A percentile compares a stretch with the other conserved stretches of the same genome.
Evolutionary conservation across 2,888 invertebrate species (phyloP).

Genomic region (Tetragnatha montana): DNA sequence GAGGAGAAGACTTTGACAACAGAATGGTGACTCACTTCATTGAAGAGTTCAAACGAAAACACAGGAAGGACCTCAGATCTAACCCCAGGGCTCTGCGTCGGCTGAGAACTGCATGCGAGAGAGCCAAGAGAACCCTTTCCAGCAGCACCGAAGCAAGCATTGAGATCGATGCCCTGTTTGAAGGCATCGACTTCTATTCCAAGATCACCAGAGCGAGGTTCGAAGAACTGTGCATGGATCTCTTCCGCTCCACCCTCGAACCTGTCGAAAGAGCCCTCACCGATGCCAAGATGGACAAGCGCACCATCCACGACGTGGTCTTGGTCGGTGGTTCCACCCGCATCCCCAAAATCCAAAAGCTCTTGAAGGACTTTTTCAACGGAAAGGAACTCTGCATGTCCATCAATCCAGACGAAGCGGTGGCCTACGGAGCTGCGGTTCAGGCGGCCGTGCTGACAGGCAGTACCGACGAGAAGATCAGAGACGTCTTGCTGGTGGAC

Average conservation of each 20-base stretch:
- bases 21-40: conserved; percentile 81
- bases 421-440: conserved; percentile 86
- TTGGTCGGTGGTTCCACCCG: conserved; percentile 88
- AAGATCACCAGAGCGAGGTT: conserved; percentile 80
- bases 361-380: conserved; percentile 86
- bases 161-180: conserved; percentile 72
- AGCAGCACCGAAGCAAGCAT: conserved; percentile 83
- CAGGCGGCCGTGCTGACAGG: conserved; percentile 83
- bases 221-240: conserved; percentile 84
- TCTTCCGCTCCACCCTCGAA: conserved; percentile 83
- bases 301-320: conserved; percentile 86
- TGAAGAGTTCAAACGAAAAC: conserved; percentile 82
- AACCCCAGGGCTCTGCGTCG: conserved; percentile 72
- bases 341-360: conserved; percentile 86
- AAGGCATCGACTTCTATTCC: conserved; percentile 73
- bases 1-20: conserved; percentile 82
- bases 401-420: conserved; percentile 88
- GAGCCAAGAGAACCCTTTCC: conserved; percentile 86
- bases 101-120: conserved; percentile 85
- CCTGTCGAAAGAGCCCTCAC: conserved; percentile 87
- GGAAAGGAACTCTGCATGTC: conserved; percentile 84
- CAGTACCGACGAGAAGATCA: conserved; percentile 79
- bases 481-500: conserved; percentile 88
- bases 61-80: conserved; percentile 79
- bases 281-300: conserved; percentile 87